Base-by-base conservation (phyloP, 2,797 vertebrate genomes). In the Cynopterus sphinx region DNA sequence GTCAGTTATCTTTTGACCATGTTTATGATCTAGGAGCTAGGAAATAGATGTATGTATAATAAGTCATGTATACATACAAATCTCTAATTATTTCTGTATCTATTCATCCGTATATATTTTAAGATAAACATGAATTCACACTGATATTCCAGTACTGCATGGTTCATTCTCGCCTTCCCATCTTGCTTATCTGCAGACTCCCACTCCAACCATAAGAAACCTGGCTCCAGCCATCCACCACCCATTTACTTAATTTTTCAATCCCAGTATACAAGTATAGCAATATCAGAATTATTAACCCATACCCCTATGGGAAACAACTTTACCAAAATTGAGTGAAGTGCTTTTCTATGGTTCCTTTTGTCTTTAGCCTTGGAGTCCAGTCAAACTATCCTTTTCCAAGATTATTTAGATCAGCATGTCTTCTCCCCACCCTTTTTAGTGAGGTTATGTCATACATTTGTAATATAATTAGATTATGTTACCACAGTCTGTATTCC, bases 61-160 rank as follows among this genome's bases (percentile, higher is more conserved):
- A 91, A 57, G 13, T 41, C 61, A 70, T 63, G 26, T 67, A 82
- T 22, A 57, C 6, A 90, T 59, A 73, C 9, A 22, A 41, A 61
- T 11, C 15, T 92, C 11, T 86, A 93, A 57, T 55, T 79, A 67
- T 86, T 90, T 92, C 33, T 61, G n/a, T 43, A 39, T 67, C 41
- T 73, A 61, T 71, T 33, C 31, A 41, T 61, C 31, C 68, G 28
- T 55, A 57, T 71, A 15, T 92, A 89, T 51, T 84, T 83, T 55
- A 73, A 93, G 46, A 59, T 53, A 77, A 77, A 73, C 26, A 79
- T 79, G 65, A 91, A 77, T 96, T 84, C 57, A 88, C 74, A 68
- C 22, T 84, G 53, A 83, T 78, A 59, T 63, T 91, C 82, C 9
- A 74, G 41, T 41, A 53, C 11, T 57, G 68, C 31, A 43, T 84